Percentiles rank a stretch among this genome's conserved stretches.
Evolutionary conservation across 2,888 invertebrate species (phyloP).

Genomic region (Cantharis nigra): DNA sequence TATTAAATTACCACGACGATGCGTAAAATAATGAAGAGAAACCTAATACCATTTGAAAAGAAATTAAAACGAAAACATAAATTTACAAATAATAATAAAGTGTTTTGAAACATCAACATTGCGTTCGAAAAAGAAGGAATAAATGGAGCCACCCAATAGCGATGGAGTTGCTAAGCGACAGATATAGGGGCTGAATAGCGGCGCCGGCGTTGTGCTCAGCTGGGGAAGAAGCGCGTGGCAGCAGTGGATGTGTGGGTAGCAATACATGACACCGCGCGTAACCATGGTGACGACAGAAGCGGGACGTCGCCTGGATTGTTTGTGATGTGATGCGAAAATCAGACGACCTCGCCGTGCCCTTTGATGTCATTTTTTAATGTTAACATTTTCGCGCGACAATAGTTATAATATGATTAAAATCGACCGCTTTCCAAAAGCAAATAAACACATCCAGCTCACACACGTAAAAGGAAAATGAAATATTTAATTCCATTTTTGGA

Average conservation of each 20-base stretch:
- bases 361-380: slow-evolving; percentile 28
- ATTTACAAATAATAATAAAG: slow-evolving; percentile 5
- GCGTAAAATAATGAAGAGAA: background rate
- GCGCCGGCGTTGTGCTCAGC: slow-evolving; percentile 36
- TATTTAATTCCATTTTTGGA: background rate
- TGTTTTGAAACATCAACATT: slow-evolving; percentile 45
- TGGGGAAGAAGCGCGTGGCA: slow-evolving; percentile 42
- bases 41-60: background rate
- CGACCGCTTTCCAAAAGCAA: background rate
- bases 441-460: background rate
- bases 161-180: slow-evolving; percentile 43
- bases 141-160: slow-evolving; percentile 34
- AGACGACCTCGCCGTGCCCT: slow-evolving; percentile 33
- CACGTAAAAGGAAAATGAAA: background rate
- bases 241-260: slow-evolving; percentile 43
- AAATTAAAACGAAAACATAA: background rate
- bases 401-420: background rate
- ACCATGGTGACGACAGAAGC: slow-evolving; percentile 39
- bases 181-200: slow-evolving; percentile 40
- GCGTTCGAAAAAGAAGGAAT: slow-evolving; percentile 21
- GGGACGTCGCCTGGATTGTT: slow-evolving; percentile 41
- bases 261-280: slow-evolving; percentile 45
- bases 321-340: slow-evolving; percentile 35
- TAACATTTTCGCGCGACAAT: slow-evolving; percentile 5
- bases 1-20: background rate